phyloP scores from a whole-genome alignment of 2,113 vertebrate species.

The Leptobrachium leishanense region DNA sequence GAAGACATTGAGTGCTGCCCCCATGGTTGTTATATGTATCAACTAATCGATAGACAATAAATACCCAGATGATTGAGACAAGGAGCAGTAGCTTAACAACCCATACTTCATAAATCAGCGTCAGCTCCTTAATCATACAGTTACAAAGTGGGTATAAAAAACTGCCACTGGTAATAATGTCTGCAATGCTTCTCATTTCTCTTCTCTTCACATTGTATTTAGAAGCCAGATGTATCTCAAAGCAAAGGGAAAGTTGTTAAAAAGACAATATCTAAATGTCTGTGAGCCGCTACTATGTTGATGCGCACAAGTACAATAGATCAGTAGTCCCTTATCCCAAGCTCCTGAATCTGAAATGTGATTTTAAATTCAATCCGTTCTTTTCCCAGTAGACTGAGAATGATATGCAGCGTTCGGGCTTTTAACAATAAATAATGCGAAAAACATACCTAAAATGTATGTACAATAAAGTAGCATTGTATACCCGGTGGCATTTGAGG shows the following conservation, averaged over 20 bases:
- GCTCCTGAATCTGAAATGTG: constrained; percentile 28
- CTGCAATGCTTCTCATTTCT: not conserved
- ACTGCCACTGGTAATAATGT: not conserved
- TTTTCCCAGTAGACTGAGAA: constrained; percentile 8
- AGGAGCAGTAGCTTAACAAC: too few relatives aligned
- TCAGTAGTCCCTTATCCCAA: constrained; percentile 29
- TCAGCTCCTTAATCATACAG: too few relatives aligned
- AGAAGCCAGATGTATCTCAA: not conserved
- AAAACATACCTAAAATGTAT: constrained; percentile 1
- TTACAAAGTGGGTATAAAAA: not conserved
- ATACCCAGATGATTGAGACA: too few relatives aligned
- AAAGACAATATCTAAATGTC: constrained; percentile 3
- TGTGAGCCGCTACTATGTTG: constrained; percentile 22
- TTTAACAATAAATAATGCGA: constrained; percentile 27
- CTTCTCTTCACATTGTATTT: constrained; percentile 12
- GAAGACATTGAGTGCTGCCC: too few relatives aligned
- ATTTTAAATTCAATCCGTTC: constrained; percentile 26
- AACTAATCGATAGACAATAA: too few relatives aligned
- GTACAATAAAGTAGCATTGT: constrained; percentile 1
- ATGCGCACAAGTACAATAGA: constrained; percentile 9
- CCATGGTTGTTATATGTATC: too few relatives aligned
- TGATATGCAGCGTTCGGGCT: not conserved
- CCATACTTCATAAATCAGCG: too few relatives aligned
- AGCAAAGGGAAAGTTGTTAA: not conserved
- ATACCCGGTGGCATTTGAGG: not conserved